Evolutionary conservation across 2,888 invertebrate species (phyloP).

Genomic region (Perithous albicinctus): DNA sequence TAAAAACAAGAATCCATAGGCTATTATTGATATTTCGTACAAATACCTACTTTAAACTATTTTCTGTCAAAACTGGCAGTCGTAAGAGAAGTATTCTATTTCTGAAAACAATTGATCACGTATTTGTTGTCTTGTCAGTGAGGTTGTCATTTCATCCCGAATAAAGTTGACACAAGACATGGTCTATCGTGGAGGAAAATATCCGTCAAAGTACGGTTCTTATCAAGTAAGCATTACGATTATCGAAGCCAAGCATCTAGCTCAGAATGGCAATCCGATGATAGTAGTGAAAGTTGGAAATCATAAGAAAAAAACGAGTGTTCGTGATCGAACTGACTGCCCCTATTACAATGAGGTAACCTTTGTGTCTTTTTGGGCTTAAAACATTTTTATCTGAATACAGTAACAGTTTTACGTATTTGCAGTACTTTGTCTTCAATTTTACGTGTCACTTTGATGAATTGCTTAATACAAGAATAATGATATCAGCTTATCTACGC

Average conservation of each 20-base stretch:
- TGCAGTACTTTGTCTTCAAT: slow-evolving; percentile 90
- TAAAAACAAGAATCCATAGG: too few relatives aligned
- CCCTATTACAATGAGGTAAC: slow-evolving; percentile 90
- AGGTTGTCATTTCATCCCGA: background rate
- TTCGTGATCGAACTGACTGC: slow-evolving; percentile 87
- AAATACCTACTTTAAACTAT: too few relatives aligned
- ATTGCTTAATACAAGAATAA: slow-evolving; percentile 87
- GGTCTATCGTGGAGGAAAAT: slow-evolving; percentile 53
- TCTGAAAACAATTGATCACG: slow-evolving; percentile 32
- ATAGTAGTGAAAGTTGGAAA: slow-evolving; percentile 88
- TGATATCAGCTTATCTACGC: slow-evolving; percentile 86
- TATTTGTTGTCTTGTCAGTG: background rate
- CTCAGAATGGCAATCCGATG: slow-evolving; percentile 87
- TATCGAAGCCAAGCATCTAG: slow-evolving; percentile 88
- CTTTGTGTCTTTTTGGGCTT: background rate
- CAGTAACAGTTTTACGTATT: slow-evolving; percentile 57
- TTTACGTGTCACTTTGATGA: slow-evolving; percentile 86
- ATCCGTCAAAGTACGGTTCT: slow-evolving; percentile 69
- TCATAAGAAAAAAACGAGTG: slow-evolving; percentile 87
- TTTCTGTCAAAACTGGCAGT: too few relatives aligned
- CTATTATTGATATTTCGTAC: too few relatives aligned
- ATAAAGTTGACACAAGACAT: slow-evolving; percentile 39
- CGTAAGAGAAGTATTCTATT: too few relatives aligned
- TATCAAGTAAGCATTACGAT: slow-evolving; percentile 89
- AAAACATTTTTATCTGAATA: background rate